phyloP scores from a whole-genome alignment of 2,888 invertebrate species.

The Adelognathus sp. region DNA sequence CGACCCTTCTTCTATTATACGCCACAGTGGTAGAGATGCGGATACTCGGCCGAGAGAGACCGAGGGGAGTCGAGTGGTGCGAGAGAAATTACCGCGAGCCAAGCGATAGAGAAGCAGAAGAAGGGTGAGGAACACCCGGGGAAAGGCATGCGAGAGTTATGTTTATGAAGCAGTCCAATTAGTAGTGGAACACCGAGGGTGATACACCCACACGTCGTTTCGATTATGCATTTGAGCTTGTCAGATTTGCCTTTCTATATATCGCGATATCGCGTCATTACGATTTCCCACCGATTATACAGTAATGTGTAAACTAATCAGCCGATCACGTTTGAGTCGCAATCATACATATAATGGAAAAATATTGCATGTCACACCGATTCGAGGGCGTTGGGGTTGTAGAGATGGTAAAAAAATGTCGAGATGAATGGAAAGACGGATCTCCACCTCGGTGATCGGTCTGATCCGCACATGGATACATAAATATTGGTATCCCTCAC shows the following conservation, averaged over 20 bases:
- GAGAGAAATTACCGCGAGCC: constrained; percentile 42
- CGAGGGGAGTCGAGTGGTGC: constrained; percentile 33
- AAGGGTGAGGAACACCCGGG: neutral
- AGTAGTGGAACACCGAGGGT: constrained; percentile 51
- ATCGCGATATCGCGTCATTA: neutral
- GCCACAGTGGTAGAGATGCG: constrained; percentile 4
- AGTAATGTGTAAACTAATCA: neutral
- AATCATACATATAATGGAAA: too few species aligned
- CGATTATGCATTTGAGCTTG: constrained; percentile 29
- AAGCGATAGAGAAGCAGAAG: neutral
- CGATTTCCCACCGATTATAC: neutral
- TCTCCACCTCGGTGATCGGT: constrained; percentile 65
- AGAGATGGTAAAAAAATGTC: neutral
- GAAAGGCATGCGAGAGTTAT: constrained; percentile 56
- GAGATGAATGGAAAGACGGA: constrained; percentile 8
- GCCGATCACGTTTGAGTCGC: too few species aligned
- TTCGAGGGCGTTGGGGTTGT: neutral
- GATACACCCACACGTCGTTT: constrained; percentile 37
- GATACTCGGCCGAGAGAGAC: constrained; percentile 40
- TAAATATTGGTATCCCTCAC: neutral
- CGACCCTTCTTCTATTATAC: constrained; percentile 19
- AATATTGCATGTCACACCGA: too few species aligned
- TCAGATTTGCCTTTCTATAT: constrained; percentile 15
- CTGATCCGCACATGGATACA: constrained; percentile 56
- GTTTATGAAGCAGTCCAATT: constrained; percentile 73